These are phyloP conservation scores for Burhinus oedicnemus DNA, from an alignment of 2,113 vertebrate genomes.

Conservation along the genomic window DNA sequence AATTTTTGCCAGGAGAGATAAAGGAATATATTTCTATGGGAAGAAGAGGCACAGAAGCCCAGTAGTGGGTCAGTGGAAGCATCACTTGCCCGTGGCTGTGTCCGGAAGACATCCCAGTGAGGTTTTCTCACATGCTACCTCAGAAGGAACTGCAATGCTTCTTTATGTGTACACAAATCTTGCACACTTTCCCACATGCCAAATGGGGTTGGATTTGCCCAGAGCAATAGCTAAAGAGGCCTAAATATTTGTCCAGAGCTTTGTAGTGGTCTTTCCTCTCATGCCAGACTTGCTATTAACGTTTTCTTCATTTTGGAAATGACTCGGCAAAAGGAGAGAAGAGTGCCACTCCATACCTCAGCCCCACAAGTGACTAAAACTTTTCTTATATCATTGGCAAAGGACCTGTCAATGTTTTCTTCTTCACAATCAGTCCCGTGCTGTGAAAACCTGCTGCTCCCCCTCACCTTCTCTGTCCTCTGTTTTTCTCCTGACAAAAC, in stretches of 20 bases:
- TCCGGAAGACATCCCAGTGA: not conserved
- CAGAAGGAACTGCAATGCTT: not conserved
- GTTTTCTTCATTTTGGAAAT: not conserved
- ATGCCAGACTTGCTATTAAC: not conserved
- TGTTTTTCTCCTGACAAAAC: slow-evolving; percentile 20
- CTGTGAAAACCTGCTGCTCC: not conserved
- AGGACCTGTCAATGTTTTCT: not conserved
- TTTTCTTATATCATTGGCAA: not conserved
- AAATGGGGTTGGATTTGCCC: not conserved
- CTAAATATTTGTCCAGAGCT: not conserved
- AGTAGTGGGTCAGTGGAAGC: not conserved
- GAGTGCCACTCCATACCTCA: not conserved
- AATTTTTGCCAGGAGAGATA: not conserved
- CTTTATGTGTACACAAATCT: not conserved
- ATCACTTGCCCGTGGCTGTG: not conserved
- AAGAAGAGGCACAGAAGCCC: not conserved
- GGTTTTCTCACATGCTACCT: not conserved
- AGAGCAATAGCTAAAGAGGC: not conserved
- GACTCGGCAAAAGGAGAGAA: rapidly evolving
- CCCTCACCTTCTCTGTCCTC: not conserved
- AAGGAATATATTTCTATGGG: not conserved
- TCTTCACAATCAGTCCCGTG: rapidly evolving
- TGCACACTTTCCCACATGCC: not conserved
- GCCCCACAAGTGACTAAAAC: not conserved
- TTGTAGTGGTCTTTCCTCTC: not conserved